A percentile compares a stretch with the other conserved stretches of the same genome.
Conservation (phyloP, 2,888 invertebrate genomes). For the Nomada ferruginata region DNA sequence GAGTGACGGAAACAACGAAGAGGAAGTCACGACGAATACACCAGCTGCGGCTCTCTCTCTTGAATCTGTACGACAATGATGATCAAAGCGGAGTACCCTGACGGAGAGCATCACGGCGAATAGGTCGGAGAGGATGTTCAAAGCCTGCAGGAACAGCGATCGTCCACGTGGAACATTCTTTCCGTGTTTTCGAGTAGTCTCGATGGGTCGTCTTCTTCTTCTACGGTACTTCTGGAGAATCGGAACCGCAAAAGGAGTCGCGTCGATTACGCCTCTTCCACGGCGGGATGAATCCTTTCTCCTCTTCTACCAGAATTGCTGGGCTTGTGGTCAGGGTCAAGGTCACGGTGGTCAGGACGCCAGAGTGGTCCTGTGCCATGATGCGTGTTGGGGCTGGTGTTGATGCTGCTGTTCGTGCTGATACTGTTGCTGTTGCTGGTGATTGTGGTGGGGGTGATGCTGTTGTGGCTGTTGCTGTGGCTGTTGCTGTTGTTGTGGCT, state of each 20-base stretch:
- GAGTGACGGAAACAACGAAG: neutral
- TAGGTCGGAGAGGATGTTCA: constrained; percentile 24
- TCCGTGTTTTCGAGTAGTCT: neutral
- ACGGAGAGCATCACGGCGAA: constrained; percentile 42
- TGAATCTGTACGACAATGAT: constrained; percentile 20
- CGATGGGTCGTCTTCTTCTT: constrained; percentile 13
- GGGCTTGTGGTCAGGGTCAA: constrained; percentile 65
- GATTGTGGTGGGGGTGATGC: neutral
- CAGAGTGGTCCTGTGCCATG: constrained; percentile 82
- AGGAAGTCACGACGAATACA: constrained; percentile 27
- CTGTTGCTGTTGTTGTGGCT: constrained; percentile 84
- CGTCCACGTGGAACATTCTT: constrained; percentile 8
- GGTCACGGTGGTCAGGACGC: constrained; percentile 80
- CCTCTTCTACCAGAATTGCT: constrained; percentile 38
- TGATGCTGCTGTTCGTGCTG: constrained; percentile 77
- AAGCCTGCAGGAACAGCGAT: constrained; percentile 13
- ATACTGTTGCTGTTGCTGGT: constrained; percentile 52
- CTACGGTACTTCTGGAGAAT: constrained; percentile 12
- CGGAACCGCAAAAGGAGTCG: constrained; percentile 38
- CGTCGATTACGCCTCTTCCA: constrained; percentile 12
- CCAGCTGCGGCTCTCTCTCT: neutral
- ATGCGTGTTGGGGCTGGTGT: constrained; percentile 73
- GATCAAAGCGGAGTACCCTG: constrained; percentile 40
- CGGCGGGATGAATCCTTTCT: constrained; percentile 19
- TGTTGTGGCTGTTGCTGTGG: constrained; percentile 80